A percentile compares a stretch with the other conserved stretches of the same genome.
Evolutionary conservation across 2,113 vertebrate species (phyloP).

Genomic region (Calidris pygmaea): DNA sequence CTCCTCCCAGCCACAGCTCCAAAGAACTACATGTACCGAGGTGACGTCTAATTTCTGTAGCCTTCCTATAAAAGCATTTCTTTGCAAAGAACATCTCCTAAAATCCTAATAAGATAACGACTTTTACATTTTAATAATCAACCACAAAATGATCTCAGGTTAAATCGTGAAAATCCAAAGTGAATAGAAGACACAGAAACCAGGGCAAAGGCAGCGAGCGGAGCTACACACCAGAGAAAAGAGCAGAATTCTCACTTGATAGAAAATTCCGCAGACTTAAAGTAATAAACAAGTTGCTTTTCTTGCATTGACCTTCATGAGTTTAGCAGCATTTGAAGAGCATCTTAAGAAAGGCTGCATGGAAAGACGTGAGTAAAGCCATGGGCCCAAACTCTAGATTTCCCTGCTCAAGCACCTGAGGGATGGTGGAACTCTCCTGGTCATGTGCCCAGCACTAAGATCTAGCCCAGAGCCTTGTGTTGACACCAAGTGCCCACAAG

Average conservation of each 20-base stretch:
- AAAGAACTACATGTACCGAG: background rate
- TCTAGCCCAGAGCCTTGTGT: background rate
- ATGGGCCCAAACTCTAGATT: accelerated
- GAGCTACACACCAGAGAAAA: background rate
- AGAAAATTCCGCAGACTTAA: background rate
- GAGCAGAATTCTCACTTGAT: background rate
- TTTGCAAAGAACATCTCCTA: background rate
- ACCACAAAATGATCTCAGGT: background rate
- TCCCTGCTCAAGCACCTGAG: too few relatives aligned
- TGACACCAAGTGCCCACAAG: accelerated
- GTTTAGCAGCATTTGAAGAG: background rate
- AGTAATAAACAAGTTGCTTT: background rate
- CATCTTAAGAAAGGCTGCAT: background rate
- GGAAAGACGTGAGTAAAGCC: background rate
- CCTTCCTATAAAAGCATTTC: background rate
- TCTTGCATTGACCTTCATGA: background rate
- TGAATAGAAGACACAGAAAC: background rate
- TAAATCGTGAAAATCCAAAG: background rate
- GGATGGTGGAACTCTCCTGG: background rate
- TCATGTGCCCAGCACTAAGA: background rate
- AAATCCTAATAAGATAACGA: background rate
- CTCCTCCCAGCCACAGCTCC: background rate
- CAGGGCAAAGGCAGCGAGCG: background rate
- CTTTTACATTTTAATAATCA: background rate
- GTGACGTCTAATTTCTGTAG: background rate